Evolutionary conservation across 2,797 vertebrate genomes (phyloP).

Genomic region (Phoebastria nigripes): DNA sequence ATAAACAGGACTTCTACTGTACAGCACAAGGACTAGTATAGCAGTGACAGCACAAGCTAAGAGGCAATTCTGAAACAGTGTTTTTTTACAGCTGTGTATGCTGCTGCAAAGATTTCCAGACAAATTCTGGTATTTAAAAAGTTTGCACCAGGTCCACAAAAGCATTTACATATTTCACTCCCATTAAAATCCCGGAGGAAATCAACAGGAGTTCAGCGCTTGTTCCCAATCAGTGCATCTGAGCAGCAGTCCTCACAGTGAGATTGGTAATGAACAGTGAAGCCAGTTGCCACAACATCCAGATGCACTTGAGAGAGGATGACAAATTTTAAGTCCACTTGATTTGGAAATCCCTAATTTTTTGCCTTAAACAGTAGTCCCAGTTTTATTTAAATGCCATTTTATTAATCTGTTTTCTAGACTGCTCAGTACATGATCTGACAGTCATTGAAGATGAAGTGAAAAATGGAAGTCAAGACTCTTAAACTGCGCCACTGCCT

Average conservation of each 20-base stretch:
- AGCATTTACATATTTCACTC: background rate
- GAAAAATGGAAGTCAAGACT: background rate
- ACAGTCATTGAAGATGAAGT: background rate
- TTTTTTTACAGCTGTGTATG: background rate
- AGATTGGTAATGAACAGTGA: background rate
- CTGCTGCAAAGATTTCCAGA: background rate
- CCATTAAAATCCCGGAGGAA: background rate
- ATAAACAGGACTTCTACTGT: background rate
- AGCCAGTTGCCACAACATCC: background rate
- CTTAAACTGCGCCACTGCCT: background rate
- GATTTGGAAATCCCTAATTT: background rate
- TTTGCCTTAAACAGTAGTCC: background rate
- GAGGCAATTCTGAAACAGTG: background rate
- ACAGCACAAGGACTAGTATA: background rate
- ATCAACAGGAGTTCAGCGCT: background rate
- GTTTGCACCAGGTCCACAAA: background rate
- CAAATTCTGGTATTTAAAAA: background rate
- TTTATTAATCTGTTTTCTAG: background rate
- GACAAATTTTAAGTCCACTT: background rate
- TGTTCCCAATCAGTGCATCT: background rate
- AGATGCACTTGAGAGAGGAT: background rate
- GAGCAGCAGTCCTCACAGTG: background rate
- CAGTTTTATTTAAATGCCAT: background rate
- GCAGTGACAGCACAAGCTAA: background rate
- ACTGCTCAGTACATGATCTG: background rate